Conservation (phyloP, 2,113 vertebrate genomes). For the Notarius quadriscutis region DNA sequence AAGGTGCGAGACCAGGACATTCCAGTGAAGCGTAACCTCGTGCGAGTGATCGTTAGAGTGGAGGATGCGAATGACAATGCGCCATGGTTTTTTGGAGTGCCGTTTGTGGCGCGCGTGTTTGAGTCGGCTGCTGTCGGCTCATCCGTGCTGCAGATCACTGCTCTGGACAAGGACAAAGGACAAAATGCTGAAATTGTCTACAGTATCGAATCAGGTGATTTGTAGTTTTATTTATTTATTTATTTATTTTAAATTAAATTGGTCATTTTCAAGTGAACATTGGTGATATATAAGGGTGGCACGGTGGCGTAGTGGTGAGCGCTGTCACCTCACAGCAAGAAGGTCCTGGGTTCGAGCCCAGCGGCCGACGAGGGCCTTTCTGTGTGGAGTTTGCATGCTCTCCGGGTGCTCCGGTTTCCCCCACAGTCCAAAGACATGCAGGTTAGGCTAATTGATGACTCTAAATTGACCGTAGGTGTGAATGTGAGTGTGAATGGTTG, state of each 20-base stretch:
- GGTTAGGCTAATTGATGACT: too few relatives aligned
- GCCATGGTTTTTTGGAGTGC: conserved; percentile 89
- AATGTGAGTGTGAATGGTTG: too few relatives aligned
- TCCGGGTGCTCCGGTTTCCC: too few relatives aligned
- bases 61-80: conserved; percentile 92
- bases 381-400: too few relatives aligned
- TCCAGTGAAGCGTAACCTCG: conserved; percentile 92
- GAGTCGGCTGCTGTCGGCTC: conserved; percentile 90
- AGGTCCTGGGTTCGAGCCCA: too few relatives aligned
- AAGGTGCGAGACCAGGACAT: conserved; percentile 97
- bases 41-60: conserved; percentile 84
- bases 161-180: conserved; percentile 93
- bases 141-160: conserved; percentile 87
- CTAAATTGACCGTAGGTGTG: too few relatives aligned
- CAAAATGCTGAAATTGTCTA: conserved; percentile 88
- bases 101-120: conserved; percentile 84
- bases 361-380: too few relatives aligned
- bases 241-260: too few relatives aligned
- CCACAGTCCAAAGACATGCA: too few relatives aligned
- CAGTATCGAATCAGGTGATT: conserved; percentile 91
- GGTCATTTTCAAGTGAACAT: not conserved
- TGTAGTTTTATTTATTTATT: not conserved
- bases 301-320: too few relatives aligned
- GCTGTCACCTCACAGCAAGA: too few relatives aligned
- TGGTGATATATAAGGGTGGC: too few relatives aligned